phyloP scores from a whole-genome alignment of 2,888 invertebrate species.

The Capitulum mitella region DNA sequence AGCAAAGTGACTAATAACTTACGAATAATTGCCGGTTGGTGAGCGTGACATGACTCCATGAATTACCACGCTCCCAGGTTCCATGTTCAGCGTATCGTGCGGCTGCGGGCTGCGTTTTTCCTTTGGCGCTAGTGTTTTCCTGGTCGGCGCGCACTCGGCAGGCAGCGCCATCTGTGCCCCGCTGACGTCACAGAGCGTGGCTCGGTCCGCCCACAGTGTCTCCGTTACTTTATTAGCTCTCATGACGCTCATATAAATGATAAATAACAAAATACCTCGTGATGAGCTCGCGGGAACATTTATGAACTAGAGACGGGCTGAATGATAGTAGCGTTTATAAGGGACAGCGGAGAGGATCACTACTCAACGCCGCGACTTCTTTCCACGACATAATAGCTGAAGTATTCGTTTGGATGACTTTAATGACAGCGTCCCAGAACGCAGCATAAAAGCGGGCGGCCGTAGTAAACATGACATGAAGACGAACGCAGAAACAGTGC shows the following conservation, averaged over 20 bases:
- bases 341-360: background rate
- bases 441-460: background rate
- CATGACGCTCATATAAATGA: conserved; percentile 23
- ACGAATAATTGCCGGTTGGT: background rate
- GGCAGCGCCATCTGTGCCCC: background rate
- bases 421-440: background rate
- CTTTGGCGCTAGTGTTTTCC: background rate
- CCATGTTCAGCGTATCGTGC: background rate
- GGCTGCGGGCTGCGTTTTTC: background rate
- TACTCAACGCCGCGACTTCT: too few relatives aligned
- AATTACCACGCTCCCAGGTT: background rate
- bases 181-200: background rate
- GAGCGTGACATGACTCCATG: conserved; percentile 2
- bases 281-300: conserved; percentile 7
- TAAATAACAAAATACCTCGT: conserved; percentile 24
- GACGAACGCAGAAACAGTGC: background rate
- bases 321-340: too few relatives aligned
- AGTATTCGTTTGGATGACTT: background rate
- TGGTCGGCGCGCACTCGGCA: background rate
- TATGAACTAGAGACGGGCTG: background rate
- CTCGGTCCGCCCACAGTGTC: background rate
- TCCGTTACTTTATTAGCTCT: conserved; percentile 15
- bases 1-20: background rate
- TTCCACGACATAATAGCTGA: too few relatives aligned
- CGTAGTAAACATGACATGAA: background rate